phyloP scores from a whole-genome alignment of 2,888 invertebrate genomes.

The Shargacucullia verbasci region DNA sequence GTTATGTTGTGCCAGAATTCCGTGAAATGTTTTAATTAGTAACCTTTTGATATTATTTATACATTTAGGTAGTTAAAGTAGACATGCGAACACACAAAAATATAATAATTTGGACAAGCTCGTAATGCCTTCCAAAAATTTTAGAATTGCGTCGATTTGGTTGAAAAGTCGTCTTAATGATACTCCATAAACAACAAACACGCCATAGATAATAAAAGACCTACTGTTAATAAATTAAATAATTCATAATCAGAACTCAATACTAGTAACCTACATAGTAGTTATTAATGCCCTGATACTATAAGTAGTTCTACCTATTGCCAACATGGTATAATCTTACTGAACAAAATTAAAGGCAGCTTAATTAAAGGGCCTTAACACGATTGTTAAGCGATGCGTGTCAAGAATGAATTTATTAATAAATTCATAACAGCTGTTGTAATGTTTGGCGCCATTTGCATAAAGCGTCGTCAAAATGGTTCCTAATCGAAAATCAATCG shows the following conservation, averaged over 20 bases:
- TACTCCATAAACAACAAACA: too few species aligned
- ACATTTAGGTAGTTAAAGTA: too few species aligned
- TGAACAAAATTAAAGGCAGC: constrained; percentile 25
- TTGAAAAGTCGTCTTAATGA: too few species aligned
- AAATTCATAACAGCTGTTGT: constrained; percentile 35
- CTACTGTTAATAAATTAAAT: not conserved
- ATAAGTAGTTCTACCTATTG: not conserved
- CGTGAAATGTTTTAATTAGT: too few species aligned
- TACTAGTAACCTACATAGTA: not conserved
- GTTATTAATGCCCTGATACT: not conserved
- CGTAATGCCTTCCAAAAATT: too few species aligned
- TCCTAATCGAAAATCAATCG: constrained; percentile 13
- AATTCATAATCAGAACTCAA: constrained; percentile 16
- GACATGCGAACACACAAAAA: too few species aligned
- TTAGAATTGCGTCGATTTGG: too few species aligned
- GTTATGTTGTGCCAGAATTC: not conserved
- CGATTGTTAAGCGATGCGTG: constrained; percentile 51
- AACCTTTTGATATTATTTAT: too few species aligned
- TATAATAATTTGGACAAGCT: too few species aligned
- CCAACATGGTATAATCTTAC: constrained; percentile 8
- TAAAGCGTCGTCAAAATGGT: constrained; percentile 33
- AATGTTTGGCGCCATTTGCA: constrained; percentile 54
- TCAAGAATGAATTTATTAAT: constrained; percentile 49
- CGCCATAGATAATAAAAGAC: too few species aligned
- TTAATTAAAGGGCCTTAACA: constrained; percentile 55